Evolutionary conservation across 2,113 vertebrate species (phyloP).

Genomic region (Prochilodus magdalenae): DNA sequence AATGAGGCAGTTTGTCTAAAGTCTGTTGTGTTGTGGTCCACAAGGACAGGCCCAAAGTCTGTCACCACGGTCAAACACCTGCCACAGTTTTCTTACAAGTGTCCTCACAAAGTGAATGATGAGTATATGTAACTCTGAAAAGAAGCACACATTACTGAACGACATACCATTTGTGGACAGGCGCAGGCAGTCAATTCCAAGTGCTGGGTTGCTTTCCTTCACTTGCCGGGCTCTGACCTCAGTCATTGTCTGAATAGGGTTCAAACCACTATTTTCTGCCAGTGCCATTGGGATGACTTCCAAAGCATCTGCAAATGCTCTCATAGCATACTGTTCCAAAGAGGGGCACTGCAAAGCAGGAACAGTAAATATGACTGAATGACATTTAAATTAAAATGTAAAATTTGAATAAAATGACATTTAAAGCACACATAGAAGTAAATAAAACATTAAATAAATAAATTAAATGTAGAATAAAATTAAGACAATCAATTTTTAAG

Average conservation of each 20-base stretch:
- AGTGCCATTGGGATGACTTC: slow-evolving; percentile 96
- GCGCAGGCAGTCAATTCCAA: slow-evolving; percentile 93
- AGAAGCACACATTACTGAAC: background rate
- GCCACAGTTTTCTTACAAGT: no score
- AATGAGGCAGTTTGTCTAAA: no score
- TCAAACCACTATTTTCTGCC: slow-evolving; percentile 93
- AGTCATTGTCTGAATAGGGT: slow-evolving; percentile 95
- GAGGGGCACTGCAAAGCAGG: slow-evolving; percentile 85
- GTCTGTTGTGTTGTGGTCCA: no score
- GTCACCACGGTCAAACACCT: no score
- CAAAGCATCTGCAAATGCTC: slow-evolving; percentile 92
- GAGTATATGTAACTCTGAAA: no score
- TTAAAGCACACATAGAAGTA: background rate
- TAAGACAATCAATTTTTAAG: no score
- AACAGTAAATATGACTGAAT: background rate
- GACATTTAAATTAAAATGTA: background rate
- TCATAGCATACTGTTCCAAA: slow-evolving; percentile 97
- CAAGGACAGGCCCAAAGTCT: no score
- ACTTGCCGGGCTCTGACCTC: slow-evolving; percentile 92
- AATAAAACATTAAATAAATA: no score
- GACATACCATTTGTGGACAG: slow-evolving; percentile 90
- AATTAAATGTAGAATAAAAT: no score
- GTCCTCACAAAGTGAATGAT: background rate
- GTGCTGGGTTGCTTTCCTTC: slow-evolving; percentile 87
- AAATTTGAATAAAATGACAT: background rate